Conservation (phyloP, 2,888 invertebrate species). For the Mylabris sibirica region DNA sequence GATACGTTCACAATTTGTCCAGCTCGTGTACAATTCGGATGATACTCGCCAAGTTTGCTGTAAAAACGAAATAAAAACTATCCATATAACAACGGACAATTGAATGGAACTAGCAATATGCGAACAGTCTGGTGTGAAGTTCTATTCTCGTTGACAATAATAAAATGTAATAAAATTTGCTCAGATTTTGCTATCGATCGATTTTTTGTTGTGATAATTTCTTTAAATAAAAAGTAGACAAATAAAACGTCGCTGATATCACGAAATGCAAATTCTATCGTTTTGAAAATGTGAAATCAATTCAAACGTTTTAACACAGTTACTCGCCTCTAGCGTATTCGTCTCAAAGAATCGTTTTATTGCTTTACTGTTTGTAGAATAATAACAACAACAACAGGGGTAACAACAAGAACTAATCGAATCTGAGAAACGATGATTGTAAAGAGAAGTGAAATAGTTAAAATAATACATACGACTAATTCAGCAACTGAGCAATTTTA, state of each 20-base stretch:
- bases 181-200: neutral
- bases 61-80: neutral
- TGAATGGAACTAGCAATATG: neutral
- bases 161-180: neutral
- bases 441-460: neutral
- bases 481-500: neutral
- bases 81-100: neutral
- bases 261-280: constrained; percentile 20
- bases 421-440: neutral
- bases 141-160: neutral
- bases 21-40: neutral
- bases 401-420: constrained; percentile 11
- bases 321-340: neutral
- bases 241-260: constrained; percentile 4
- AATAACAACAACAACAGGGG: neutral
- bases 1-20: no score
- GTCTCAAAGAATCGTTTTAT: constrained; percentile 18
- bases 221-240: neutral
- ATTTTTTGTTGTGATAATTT: neutral
- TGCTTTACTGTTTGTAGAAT: neutral
- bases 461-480: neutral
- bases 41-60: neutral
- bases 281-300: constrained; percentile 1
- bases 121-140: neutral
- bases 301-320: neutral